Evolutionary conservation across 35 echinoderm and acorn worm species (phyloP), one percentile per base, ranked within the genome.

Genomic region (Lytechinus pictus): DNA sequence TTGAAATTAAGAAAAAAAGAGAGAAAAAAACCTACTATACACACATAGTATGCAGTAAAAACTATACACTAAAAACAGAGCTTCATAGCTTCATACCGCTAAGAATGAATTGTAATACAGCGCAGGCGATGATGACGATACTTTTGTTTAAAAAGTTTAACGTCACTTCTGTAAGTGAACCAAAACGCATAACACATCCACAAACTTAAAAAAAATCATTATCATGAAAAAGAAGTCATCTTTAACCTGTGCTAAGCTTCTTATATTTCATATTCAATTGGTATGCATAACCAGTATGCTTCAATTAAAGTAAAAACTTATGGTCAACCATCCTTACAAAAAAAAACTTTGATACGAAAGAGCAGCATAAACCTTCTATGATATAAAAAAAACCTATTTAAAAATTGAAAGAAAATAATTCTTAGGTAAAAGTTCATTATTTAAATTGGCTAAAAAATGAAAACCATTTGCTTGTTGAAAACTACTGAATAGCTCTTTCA

Each of bases 101-200:
- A 55, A 19, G 53, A 93, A 10, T 93, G 19, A 54, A 57, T 9
- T 57, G 92, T 93, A 93, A 93, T 93, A 93, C 92, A 57, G 92
- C 92, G 57, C 54, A 55, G 52, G 55, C 53, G 92, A 54, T 93
- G 92, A 93, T 93, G 92, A 93, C 92, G 92, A 93, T 57, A 55
- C 88, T 93, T 54, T 54, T 57, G 27, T 93, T 93, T 44, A 44
- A 54, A 54, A 90, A 90, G 29, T 52, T 54, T 90, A 44, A 54
- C 9, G 27, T 54, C 52, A 54, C 28, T 54, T 57, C 2, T 53
- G 9, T 13, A 54, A 54, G 28, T 54, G 53, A 93, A 55, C 53
- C 53, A 55, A 54, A 93, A 33, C 27, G 16, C 57, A 53, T 27
- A 93, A 54, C 28, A 93, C 28, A 57, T 93, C 92, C 8, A 57